Conservation (phyloP, 2,797 vertebrate genomes). For the Chiroxiphia lanceolata region DNA sequence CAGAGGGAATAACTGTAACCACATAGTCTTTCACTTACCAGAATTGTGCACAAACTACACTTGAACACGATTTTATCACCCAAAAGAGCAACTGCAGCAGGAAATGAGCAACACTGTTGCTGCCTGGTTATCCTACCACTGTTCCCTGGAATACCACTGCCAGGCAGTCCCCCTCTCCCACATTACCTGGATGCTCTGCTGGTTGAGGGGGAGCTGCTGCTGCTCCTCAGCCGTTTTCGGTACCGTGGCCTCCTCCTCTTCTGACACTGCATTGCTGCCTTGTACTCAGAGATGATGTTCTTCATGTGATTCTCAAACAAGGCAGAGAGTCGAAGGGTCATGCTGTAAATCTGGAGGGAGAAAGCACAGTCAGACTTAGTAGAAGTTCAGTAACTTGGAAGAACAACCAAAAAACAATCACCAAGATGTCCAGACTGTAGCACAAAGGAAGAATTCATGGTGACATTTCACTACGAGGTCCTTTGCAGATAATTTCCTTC, state of each 20-base stretch:
- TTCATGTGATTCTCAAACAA: slow-evolving; percentile 95
- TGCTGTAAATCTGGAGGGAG: slow-evolving; percentile 88
- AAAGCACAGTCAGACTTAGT: neutral
- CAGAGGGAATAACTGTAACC: neutral
- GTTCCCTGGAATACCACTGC: neutral
- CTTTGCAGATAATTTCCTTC: neutral
- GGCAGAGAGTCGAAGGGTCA: slow-evolving; percentile 95
- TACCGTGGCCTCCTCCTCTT: slow-evolving; percentile 85
- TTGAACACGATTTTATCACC: neutral
- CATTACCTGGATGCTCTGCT: slow-evolving; percentile 84
- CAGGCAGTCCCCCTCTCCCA: neutral
- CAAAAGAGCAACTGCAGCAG: neutral
- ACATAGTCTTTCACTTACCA: neutral
- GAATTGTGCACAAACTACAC: neutral
- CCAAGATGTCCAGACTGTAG: neutral
- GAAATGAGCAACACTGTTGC: neutral
- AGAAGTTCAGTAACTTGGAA: neutral
- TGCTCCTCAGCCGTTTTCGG: slow-evolving; percentile 86
- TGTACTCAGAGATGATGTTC: slow-evolving; percentile 91
- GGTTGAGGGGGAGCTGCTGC: slow-evolving; percentile 84
- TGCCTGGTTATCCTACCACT: neutral
- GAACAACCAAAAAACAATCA: neutral
- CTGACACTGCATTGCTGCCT: slow-evolving; percentile 89
- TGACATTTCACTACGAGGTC: neutral
- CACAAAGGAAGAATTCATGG: neutral